Base-by-base conservation (phyloP, 2,888 invertebrate species). In the Unio delphinus region DNA sequence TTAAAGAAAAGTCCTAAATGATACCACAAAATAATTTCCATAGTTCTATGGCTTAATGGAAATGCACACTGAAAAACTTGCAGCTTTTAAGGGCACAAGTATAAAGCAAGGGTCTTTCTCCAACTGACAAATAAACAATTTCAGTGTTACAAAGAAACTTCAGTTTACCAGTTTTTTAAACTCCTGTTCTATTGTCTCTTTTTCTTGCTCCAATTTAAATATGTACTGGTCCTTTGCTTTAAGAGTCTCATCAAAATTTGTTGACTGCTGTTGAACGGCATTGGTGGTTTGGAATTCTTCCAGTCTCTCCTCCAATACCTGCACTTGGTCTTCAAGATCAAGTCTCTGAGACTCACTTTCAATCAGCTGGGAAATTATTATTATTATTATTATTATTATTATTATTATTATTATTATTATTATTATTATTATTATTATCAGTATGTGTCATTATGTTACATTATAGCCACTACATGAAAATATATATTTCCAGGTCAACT, bases 161-260 rank as follows among this genome's bases (percentile, higher is more conserved):
- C 2, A 54, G 67, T 73, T 68, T 67, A 87, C 87, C 80, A 80
- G 57, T 80, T 83, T 85, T 34, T 73, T 76, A 6, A 74, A 63
- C 28, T 85, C 85, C 0, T 69, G 67, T 60, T 83, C 74, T 5
- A 77, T 61, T 26, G 74, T 73, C 23, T 70, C 71, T 23, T 82
- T 80, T 68, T 86, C 84, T 57, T 80, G 74, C 67, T 85, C 85
- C 55, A 84, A 70, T 67, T 83, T 83, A 34, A 66, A 64, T 56
- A 87, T 87, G 60, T 80, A 81, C 70, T 83, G 82, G 73, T 87
- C 84, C 68, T 87, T 87, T 28, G 81, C 83, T 58, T 80, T 77
- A 17, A 86, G 64, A 8, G 83, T 85, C 61, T 85, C 83, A 18
- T 82, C 75, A 11, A 74, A 68, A 63, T 76, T 74, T 1, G 74